phyloP scores from a whole-genome alignment of 37 sponge, comb jelly and placozoan species.

The Tethya wilhelma region DNA sequence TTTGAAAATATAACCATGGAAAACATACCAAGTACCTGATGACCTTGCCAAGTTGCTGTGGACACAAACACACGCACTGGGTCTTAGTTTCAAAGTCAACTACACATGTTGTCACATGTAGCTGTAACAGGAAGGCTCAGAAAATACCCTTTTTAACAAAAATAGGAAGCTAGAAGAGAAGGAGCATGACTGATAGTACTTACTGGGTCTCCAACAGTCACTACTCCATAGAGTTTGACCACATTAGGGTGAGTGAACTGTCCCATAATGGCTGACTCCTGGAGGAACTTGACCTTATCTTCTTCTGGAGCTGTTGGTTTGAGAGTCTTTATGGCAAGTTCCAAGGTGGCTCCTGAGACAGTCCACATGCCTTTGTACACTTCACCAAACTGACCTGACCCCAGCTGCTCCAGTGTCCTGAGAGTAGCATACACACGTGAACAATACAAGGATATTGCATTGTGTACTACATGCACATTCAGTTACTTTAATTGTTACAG shows the following conservation, averaged over 20 bases:
- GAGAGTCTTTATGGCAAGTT: conserved; percentile 72
- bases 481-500: no score
- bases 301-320: conserved; percentile 9
- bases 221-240: conserved; percentile 72
- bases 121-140: no score
- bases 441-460: neutral
- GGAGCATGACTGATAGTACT: no score
- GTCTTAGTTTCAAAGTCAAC: neutral
- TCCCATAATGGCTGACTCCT: conserved; percentile 81
- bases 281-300: conserved; percentile 69
- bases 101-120: no score
- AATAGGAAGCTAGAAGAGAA: no score
- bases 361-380: conserved; percentile 71
- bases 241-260: conserved; percentile 79
- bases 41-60: no score
- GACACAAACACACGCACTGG: neutral
- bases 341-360: neutral
- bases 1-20: no score
- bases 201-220: conserved; percentile 74
- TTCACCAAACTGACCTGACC: conserved; percentile 77
- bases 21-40: no score
- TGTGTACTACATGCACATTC: no score
- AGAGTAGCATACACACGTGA: neutral
- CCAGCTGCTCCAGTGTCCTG: conserved; percentile 41
- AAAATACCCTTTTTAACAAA: no score